phyloP scores from a whole-genome alignment of 2,888 invertebrate genomes.

The Drosophila robusta region DNA sequence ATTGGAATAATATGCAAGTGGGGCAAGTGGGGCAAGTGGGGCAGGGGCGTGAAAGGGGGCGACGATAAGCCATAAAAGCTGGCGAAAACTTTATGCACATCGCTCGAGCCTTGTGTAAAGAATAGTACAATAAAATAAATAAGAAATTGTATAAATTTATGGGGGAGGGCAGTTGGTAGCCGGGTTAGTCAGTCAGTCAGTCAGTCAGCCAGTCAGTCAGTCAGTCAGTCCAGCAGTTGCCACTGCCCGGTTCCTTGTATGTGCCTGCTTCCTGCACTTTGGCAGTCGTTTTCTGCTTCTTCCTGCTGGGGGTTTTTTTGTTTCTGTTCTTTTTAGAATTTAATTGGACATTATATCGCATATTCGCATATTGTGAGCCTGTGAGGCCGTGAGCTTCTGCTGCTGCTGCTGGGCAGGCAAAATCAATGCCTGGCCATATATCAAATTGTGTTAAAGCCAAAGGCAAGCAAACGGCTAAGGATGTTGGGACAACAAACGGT shows the following conservation, averaged over 20 bases:
- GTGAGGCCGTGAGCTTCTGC: conserved; percentile 8
- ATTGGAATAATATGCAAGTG: conserved; percentile 73
- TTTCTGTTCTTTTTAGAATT: conserved; percentile 62
- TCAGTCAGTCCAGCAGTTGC: not conserved
- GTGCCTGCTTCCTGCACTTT: conserved; percentile 52
- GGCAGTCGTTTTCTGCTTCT: conserved; percentile 24
- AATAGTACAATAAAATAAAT: conserved; percentile 76
- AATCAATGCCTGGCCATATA: conserved; percentile 79
- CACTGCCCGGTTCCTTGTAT: not conserved
- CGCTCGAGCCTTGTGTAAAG: conserved; percentile 66
- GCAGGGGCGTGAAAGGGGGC: not conserved
- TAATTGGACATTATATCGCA: conserved; percentile 79
- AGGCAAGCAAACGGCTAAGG: conserved; percentile 45
- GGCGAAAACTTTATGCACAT: conserved; percentile 65
- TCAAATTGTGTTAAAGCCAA: conserved; percentile 68
- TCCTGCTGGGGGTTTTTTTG: conserved; percentile 11
- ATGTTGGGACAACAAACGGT: conserved; percentile 65
- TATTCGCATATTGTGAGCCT: conserved; percentile 66
- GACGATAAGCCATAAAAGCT: conserved; percentile 71
- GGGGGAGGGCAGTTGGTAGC: conserved; percentile 46
- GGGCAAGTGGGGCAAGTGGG: conserved; percentile 8
- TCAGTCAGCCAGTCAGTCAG: not conserved
- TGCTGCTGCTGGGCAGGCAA: conserved; percentile 49
- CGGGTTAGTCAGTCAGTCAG: conserved; percentile 21
- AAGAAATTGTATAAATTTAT: conserved; percentile 79